phyloP scores from a whole-genome alignment of 2,888 invertebrate genomes.

The Drosophila neoperkinsi region DNA sequence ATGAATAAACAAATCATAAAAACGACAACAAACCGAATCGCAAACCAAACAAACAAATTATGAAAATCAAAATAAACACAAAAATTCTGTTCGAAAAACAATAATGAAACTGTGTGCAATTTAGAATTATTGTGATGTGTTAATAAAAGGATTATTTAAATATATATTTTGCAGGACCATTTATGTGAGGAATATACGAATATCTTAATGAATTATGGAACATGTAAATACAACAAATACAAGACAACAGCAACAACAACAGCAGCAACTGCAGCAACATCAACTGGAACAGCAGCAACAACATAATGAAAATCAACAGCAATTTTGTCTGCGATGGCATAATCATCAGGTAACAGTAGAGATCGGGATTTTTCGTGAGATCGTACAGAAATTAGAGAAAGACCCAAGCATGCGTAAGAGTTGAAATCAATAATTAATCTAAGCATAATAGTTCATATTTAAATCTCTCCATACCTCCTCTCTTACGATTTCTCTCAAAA shows the following conservation, averaged over 20 bases:
- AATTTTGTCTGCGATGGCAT: slow-evolving; percentile 94
- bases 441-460: not conserved
- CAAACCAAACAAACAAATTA: slow-evolving; percentile 68
- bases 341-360: slow-evolving; percentile 89
- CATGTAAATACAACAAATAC: slow-evolving; percentile 80
- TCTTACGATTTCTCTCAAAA: not conserved
- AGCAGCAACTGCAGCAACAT: slow-evolving; percentile 65
- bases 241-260: slow-evolving; percentile 68
- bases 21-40: slow-evolving; percentile 51
- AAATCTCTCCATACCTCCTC: not conserved
- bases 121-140: not conserved
- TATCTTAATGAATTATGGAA: slow-evolving; percentile 81
- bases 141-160: slow-evolving; percentile 24
- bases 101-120: slow-evolving; percentile 3
- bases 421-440: not conserved
- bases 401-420: not conserved
- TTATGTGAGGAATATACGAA: slow-evolving; percentile 49
- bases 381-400: slow-evolving; percentile 31
- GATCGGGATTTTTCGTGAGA: slow-evolving; percentile 45
- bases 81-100: slow-evolving; percentile 11
- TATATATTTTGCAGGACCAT: slow-evolving; percentile 45
- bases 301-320: slow-evolving; percentile 86
- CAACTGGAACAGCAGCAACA: slow-evolving; percentile 68
- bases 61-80: slow-evolving; percentile 54
- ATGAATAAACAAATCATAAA: slow-evolving; percentile 70